Base-by-base conservation (phyloP, 1,140 invertebrate genomes). In the Pectinophora gossypiella region DNA sequence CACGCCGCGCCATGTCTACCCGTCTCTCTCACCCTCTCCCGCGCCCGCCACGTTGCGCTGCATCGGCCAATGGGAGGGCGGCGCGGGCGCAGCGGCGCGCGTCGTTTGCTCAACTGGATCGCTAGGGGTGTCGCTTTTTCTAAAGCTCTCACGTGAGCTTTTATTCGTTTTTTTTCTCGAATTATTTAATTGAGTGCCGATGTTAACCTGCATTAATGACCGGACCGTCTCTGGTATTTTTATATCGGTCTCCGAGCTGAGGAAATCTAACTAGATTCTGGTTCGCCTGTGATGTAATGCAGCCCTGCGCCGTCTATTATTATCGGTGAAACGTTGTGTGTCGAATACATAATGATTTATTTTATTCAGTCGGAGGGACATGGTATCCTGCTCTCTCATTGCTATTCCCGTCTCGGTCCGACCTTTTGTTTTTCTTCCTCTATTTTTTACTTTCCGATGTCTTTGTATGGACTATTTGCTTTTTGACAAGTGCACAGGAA, bases 71-170 rank as follows among this genome's bases (percentile, higher is more conserved):
- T 76, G 46, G 61, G 64, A 65, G 63, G 48, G 63, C 60, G 52
- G 73, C 72, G 79, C 75, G 48, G 48, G 73, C 76, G 78, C 82
- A 85, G 61, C 76, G 77, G 68, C 72, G 78, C 82, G 81, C 66
- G 61, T 69, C 77, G 79, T 76, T 75, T 73, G 72, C 70, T 76
- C 72, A 73, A 73, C 72, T 76, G 77, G 67, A 81, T 73, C 68
- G 64, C 67, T 80, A 84, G 78, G 78, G 80, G 63, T 84, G 78
- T 76, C 76, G 61, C 66, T 71, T 76, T 76, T 76, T 76, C 58
- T 72, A 63, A 73, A 76, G 66, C 73, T 77, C 68, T 70, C 70
- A 70, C 70, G 65, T 59, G 21, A 64, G 64, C 71, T 78, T 73
- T 79, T 69, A 61, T 62, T 54, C 22, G 35, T 62, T 65, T 72